Evolutionary conservation across 1,140 invertebrate genomes (phyloP), one percentile per base, ranked within the genome.

Genomic region (Myzus persicae): DNA sequence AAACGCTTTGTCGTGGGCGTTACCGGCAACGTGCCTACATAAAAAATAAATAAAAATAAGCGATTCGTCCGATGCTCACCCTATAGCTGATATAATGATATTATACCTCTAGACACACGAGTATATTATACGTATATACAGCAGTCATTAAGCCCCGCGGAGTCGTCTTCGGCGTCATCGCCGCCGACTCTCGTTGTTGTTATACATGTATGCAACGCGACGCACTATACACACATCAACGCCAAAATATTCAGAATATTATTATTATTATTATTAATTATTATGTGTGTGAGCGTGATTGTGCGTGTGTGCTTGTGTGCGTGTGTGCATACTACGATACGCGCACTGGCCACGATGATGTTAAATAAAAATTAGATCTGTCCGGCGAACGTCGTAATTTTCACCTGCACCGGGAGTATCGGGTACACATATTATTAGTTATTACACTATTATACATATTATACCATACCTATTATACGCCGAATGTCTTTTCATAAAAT

Each of bases 41-140:
- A 40, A 40, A 82, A 40, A 82, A 36, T n/a, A n/a, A n/a, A n/a
- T n/a, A n/a, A n/a, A n/a, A 67, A 67, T 67, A 76, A 76, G 31
- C 59, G 59, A 76, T 38, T 82, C 81, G 22, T 84, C 40, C 38
- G 40, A 36, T 22, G 8, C 82, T 40, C 38, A 84, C 82, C 82
- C 82, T 84, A 84, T 38, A 40, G 82, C 82, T 40, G 38, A 82
- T 38, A 82, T 82, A 82, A 84, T 84, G 38, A 84, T 84, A 84
- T 67, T 67, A 67, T 76, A 76, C n/a, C 31, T 36, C 31, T 6
- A 6, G 14, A 67, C 59, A 76, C 31, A 76, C 14, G 14, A 11
- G 5, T n/a, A 31, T 0, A 31, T 11, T 8, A 11, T 82, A 40
- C 36, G 8, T 40, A 40, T 82, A 38, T 22, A 38, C 24, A 82